Percentiles rank a stretch among this genome's conserved stretches.
These are phyloP conservation scores for Falco rusticolus DNA, from an alignment of 2,797 vertebrate genomes.

Conservation along the genomic window DNA sequence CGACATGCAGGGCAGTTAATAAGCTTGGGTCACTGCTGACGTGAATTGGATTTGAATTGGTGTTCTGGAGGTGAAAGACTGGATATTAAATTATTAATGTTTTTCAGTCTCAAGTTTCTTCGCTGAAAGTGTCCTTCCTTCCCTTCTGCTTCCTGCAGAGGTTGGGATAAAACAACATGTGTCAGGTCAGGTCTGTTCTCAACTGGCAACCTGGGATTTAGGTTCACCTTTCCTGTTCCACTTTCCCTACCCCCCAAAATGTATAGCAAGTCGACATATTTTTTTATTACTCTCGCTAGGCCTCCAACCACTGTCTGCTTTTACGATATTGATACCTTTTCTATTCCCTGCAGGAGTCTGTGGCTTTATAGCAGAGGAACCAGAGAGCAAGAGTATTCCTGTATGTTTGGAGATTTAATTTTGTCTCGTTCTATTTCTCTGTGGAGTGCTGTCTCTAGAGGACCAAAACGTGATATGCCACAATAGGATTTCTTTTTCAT, in stretches of 20 bases:
- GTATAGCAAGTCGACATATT: fast-evolving
- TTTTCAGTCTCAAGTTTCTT: background rate
- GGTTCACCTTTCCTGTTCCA: background rate
- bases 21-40: background rate
- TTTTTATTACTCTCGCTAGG: background rate
- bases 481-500: background rate
- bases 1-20: background rate
- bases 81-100: background rate
- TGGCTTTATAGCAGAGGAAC: background rate
- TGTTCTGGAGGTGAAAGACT: background rate
- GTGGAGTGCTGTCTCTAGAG: background rate
- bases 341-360: background rate
- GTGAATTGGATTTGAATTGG: background rate
- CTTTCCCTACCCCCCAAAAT: background rate
- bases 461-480: background rate
- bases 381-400: background rate
- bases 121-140: background rate
- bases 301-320: background rate
- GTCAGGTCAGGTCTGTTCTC: background rate
- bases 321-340: background rate
- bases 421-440: background rate
- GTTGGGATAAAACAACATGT: background rate
- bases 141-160: background rate
- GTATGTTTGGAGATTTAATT: background rate
- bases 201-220: background rate